Base-by-base conservation (phyloP, 1,140 invertebrate genomes). In the Chrysomallon squamiferum region DNA sequence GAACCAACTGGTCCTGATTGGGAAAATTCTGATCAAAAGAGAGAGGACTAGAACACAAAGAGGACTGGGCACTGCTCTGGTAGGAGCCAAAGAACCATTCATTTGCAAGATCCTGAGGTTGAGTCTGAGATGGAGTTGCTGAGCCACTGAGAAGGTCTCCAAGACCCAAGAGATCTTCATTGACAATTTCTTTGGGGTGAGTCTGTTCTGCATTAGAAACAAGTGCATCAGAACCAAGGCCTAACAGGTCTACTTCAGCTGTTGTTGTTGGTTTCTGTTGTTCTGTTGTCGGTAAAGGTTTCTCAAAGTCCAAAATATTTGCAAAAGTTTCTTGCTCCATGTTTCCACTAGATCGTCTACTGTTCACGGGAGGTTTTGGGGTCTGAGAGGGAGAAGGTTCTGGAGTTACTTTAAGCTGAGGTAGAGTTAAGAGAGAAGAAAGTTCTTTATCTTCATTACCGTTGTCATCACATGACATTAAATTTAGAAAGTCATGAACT, bases 161-260 rank as follows among this genome's bases (percentile, higher is more conserved):
- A 52, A 79, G 62, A 20, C 73, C 75, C 11, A 79, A 68, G 9
- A 79, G 63, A 63, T 79, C 77, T 62, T 77, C 71, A 61, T 74
- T 77, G 20, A 77, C 27, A 5, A 49, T 63, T 32, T 60, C 54
- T 29, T 35, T 43, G 35, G 52, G 33, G 11, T 52, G 45, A 32
- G 61, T 54, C 29, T 38, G 25, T 11, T n/a, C 49, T 20, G 43
- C 25, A n/a, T 65, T 49, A 30, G 54, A 27, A 49, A 61, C 61
- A 35, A 60, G 35, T 13, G 65, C 25, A 32, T 69, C 69, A 50
- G 50, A 45, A 38, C 56, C 54, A n/a, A 80, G 52, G 13, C 77
- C 77, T 20, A 80, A 59, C 11, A 78, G 68, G 60, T 80, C 78
- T 20, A 70, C 71, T 32, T 69, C 69, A 11, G 61, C 65, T 25